Percentiles rank a stretch among this genome's conserved stretches.
These are phyloP conservation scores for Thecocarcelia acutangulata DNA, from an alignment of 2,888 invertebrate species.

Conservation along the genomic window DNA sequence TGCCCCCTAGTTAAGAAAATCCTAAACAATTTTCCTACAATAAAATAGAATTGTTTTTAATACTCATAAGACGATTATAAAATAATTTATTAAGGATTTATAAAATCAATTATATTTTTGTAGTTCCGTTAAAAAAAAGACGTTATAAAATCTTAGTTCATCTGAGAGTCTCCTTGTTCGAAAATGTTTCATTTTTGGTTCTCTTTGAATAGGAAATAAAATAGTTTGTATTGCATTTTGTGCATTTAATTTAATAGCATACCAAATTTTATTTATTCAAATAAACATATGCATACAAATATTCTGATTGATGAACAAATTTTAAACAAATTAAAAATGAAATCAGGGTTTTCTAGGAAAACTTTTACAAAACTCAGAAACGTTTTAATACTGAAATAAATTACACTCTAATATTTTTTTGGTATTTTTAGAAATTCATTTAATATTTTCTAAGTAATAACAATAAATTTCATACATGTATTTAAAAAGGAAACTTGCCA, in stretches of 20 bases:
- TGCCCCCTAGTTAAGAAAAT: too few species aligned
- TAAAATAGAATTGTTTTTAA: too few species aligned
- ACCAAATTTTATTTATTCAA: conserved; percentile 31
- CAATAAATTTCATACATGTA: conserved; percentile 69
- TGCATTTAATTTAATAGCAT: conserved; percentile 29
- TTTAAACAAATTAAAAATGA: conserved; percentile 25
- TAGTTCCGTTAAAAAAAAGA: too few species aligned
- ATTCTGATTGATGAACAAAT: conserved; percentile 22
- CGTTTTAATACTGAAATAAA: conserved; percentile 35
- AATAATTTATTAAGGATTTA: too few species aligned
- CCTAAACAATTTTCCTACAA: too few species aligned
- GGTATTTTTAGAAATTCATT: conserved; percentile 64
- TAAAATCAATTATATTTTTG: too few species aligned
- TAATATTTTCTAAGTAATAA: conserved; percentile 69
- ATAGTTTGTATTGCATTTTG: not conserved
- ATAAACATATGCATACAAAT: conserved; percentile 27
- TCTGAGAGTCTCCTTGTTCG: too few species aligned
- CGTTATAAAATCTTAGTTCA: too few species aligned
- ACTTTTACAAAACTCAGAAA: conserved; percentile 9
- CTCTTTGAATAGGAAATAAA: too few species aligned
- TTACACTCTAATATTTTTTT: conserved; percentile 32
- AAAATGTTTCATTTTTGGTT: too few species aligned
- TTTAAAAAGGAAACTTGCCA: conserved; percentile 64
- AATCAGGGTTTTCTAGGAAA: conserved; percentile 14
- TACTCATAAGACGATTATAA: too few species aligned